These are phyloP conservation scores for Chymomyza costata DNA, from an alignment of 1,140 invertebrate species.

Conservation along the genomic window DNA sequence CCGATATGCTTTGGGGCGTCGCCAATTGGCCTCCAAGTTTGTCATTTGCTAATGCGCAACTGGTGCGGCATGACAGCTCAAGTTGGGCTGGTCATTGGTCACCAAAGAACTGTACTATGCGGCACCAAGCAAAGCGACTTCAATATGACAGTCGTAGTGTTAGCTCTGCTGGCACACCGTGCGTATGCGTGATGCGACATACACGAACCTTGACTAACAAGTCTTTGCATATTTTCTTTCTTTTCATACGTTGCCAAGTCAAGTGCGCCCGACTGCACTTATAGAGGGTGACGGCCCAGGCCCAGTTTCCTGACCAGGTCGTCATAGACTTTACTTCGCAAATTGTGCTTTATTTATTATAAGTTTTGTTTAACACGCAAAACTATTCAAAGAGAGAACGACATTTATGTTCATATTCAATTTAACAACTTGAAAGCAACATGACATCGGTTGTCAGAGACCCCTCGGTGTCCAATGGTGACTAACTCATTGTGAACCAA, in stretches of 20 bases:
- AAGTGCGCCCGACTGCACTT: too few relatives aligned
- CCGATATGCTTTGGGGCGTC: slow-evolving; percentile 33
- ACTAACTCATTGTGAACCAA: slow-evolving; percentile 73
- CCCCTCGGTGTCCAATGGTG: slow-evolving; percentile 47
- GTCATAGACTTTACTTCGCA: slow-evolving; percentile 13
- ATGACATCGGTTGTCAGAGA: slow-evolving; percentile 36
- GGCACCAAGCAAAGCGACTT: slow-evolving; percentile 9
- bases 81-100: too few relatives aligned
- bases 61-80: slow-evolving; percentile 2
- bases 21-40: too few relatives aligned
- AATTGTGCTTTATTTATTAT: background rate
- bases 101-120: too few relatives aligned
- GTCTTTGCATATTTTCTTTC: slow-evolving; percentile 13
- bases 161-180: slow-evolving; percentile 25
- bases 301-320: slow-evolving; percentile 1
- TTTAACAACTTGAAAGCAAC: slow-evolving; percentile 13
- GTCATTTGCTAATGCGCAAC: slow-evolving; percentile 18
- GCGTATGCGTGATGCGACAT: slow-evolving; percentile 51
- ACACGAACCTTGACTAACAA: slow-evolving; percentile 49
- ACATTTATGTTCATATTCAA: slow-evolving; percentile 18
- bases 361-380: slow-evolving; percentile 35
- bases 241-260: slow-evolving; percentile 4
- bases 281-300: too few relatives aligned
- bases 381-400: slow-evolving; percentile 32
- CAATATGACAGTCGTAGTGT: slow-evolving; percentile 16